Base-by-base conservation (phyloP, 2,888 invertebrate genomes). In the Anaspis maculata region DNA sequence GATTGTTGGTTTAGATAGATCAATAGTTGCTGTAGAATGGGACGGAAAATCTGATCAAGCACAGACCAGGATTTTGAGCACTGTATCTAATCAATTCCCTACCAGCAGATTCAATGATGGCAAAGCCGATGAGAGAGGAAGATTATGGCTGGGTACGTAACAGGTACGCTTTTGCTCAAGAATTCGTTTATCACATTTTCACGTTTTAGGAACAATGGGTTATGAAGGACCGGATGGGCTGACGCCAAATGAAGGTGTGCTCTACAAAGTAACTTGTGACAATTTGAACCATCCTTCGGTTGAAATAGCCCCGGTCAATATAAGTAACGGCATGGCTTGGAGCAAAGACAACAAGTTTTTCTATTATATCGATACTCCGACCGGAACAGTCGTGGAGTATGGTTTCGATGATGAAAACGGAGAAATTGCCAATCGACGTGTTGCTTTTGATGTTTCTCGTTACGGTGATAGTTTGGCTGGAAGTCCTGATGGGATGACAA, bases 261-360 rank as follows among this genome's bases (percentile, higher is more conserved):
- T 83, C 2, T 83, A 79, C 57, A 66, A 70, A 52, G 52, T 80
- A 32, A 69, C 68, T 11, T 56, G 65, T 36, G 45, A 64, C 2
- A 54, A 56, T 24, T 27, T 58, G 11, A 32, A 47, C 11, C 45
- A 54, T 31, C 64, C 62, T 1, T 32, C 41, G 28, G 40, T 52
- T 3, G 48, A 54, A 15, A 49, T 60, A 11, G 45, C 59, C 2
- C 65, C 67, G 3, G 77, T 82, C 12, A 70, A 73, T 7, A 71
- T 84, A n/a, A 85, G 86, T 25, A 89, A 88, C 52, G 88, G 88
- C 2, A 61, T 88, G 3, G 77, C 79, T 1, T 89, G 87, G 87
- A 80, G 76, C 11, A 55, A 66, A 1, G 78, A 82, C 49, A 76
- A 77, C 51, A 71, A 74, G 40, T 75, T 72, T 48, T 76, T 88